Conservation (phyloP, 2,113 vertebrate genomes). For the Pluvianellus socialis region DNA sequence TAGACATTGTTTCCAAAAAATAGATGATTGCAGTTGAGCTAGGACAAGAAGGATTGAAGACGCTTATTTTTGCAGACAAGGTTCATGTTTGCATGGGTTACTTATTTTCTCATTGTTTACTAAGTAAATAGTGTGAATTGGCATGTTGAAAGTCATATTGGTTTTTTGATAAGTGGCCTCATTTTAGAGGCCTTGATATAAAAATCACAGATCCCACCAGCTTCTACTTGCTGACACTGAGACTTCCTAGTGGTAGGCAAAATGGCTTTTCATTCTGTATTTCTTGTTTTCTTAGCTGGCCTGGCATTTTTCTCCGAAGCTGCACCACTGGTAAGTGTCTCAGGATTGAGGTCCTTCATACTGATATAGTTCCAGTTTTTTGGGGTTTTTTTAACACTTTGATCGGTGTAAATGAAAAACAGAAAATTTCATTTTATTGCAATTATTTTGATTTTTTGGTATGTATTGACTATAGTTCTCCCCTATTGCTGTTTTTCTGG, state of each 20-base stretch:
- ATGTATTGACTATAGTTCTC: background rate
- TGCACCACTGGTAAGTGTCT: constrained; percentile 71
- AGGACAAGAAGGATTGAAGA: background rate
- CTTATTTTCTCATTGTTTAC: constrained; percentile 80
- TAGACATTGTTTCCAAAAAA: background rate
- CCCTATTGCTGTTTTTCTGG: background rate
- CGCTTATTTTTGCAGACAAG: constrained; percentile 72
- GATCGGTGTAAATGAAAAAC: background rate
- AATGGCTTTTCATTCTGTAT: constrained; percentile 65
- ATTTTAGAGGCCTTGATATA: constrained; percentile 61
- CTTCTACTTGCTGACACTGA: background rate
- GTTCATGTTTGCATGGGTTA: constrained; percentile 79
- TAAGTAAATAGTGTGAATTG: constrained; percentile 76
- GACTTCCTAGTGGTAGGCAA: background rate
- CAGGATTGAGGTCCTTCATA: background rate
- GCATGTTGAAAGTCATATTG: constrained; percentile 60
- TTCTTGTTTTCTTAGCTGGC: constrained; percentile 63
- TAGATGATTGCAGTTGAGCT: background rate
- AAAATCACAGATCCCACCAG: constrained; percentile 51
- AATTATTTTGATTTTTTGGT: background rate
- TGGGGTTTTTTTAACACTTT: background rate
- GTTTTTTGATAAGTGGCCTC: constrained; percentile 51
- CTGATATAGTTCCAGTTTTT: background rate
- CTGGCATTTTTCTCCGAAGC: constrained; percentile 60
- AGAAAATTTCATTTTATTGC: background rate